phyloP scores from a whole-genome alignment of 2,113 vertebrate species.

The Rhinopomastus cyanomelas region DNA sequence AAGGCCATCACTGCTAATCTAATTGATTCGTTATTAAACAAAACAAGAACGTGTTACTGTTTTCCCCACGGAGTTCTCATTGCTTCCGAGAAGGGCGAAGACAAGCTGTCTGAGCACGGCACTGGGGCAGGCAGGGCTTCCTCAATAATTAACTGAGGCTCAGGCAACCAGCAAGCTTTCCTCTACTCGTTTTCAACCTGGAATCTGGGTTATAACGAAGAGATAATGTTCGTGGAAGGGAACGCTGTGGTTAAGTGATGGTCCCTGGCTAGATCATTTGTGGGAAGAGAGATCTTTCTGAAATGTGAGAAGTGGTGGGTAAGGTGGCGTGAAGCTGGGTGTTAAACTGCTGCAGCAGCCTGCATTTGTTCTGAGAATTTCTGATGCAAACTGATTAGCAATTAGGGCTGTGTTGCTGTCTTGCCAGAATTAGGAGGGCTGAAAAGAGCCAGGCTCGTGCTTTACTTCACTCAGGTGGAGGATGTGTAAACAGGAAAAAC shows the following conservation, averaged over 20 bases:
- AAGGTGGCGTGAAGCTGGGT: not conserved
- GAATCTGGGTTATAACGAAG: not conserved
- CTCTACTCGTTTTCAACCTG: not conserved
- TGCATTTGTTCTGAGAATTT: not conserved
- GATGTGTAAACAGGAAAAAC: not conserved
- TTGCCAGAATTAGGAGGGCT: constrained; percentile 16
- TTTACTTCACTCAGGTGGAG: not conserved
- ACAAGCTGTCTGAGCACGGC: not conserved
- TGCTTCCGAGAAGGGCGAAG: not conserved
- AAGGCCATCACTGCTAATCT: constrained; percentile 37
- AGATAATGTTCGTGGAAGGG: not conserved
- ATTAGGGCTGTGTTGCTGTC: not conserved
- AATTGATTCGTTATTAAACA: constrained; percentile 54
- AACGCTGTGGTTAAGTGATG: not conserved
- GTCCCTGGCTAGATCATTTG: not conserved
- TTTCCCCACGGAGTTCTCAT: not conserved
- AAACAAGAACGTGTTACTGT: not conserved
- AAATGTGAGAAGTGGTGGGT: not conserved
- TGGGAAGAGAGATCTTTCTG: not conserved
- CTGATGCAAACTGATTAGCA: not conserved
- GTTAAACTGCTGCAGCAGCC: not conserved
- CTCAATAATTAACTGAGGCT: constrained; percentile 5
- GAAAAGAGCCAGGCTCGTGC: not conserved
- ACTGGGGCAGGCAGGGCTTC: not conserved
- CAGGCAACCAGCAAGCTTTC: not conserved